Conservation (phyloP, 2,888 invertebrate genomes). For the Scaptomyza flava region DNA sequence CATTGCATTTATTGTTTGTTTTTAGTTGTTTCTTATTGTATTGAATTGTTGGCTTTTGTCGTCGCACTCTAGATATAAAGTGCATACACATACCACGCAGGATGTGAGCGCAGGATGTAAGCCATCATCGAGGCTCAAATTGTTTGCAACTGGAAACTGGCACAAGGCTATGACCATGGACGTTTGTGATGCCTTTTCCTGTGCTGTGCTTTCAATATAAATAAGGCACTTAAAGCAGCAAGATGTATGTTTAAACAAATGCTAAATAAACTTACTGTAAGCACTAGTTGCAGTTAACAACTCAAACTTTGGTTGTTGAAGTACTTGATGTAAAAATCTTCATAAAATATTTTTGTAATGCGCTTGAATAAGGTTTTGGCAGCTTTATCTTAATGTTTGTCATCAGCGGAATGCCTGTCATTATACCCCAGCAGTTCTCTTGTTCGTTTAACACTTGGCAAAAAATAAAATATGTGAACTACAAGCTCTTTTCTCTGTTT, state of each 20-base stretch:
- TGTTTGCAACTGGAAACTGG: conserved; percentile 36
- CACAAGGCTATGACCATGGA: conserved; percentile 45
- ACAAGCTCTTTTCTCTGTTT: conserved; percentile 2
- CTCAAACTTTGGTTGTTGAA: neutral
- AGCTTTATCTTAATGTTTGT: neutral
- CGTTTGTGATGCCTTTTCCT: neutral
- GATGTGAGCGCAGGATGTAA: conserved; percentile 41
- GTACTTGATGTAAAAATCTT: too few relatives aligned
- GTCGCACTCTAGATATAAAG: conserved; percentile 27
- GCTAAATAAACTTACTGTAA: neutral
- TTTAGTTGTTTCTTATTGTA: neutral
- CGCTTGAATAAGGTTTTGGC: too few relatives aligned
- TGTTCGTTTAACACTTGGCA: conserved; percentile 36
- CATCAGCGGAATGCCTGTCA: conserved; percentile 10
- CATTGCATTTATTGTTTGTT: conserved; percentile 22
- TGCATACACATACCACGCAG: conserved; percentile 24
- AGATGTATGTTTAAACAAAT: neutral
- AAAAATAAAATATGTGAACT: conserved; percentile 32
- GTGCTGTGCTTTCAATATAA: neutral
- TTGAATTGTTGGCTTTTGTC: conserved; percentile 24
- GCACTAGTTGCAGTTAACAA: neutral
- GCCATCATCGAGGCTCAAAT: conserved; percentile 15
- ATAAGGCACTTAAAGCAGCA: conserved; percentile 1
- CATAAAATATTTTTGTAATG: too few relatives aligned
- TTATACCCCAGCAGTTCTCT: conserved; percentile 28